Evolutionary conservation across 1,140 invertebrate genomes (phyloP).

Genomic region (Phthorimaea operculella): DNA sequence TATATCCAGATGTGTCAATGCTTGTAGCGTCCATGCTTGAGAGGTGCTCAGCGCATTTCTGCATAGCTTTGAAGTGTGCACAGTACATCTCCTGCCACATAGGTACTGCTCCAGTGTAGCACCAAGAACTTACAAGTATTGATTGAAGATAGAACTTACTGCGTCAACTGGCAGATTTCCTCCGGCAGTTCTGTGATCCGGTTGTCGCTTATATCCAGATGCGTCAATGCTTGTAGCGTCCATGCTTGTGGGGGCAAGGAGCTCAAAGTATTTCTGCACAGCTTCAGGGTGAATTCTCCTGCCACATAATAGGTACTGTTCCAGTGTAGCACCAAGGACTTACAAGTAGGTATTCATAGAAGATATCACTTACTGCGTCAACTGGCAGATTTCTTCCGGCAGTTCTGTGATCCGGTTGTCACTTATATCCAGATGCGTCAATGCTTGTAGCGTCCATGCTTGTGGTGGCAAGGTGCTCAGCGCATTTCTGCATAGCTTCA

Average conservation of each 20-base stretch:
- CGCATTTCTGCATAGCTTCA: slow-evolving; percentile 71
- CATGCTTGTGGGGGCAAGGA: slow-evolving; percentile 69
- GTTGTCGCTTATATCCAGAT: slow-evolving; percentile 78
- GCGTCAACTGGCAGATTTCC: slow-evolving; percentile 71
- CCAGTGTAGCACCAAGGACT: slow-evolving; percentile 31
- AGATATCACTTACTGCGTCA: slow-evolving; percentile 71
- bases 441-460: slow-evolving; percentile 66
- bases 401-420: slow-evolving; percentile 74
- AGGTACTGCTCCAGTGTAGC: slow-evolving; percentile 41
- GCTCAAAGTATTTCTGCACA: slow-evolving; percentile 71
- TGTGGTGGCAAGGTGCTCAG: slow-evolving; percentile 70
- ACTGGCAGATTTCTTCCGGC: slow-evolving; percentile 71
- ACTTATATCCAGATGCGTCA: slow-evolving; percentile 76
- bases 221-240: slow-evolving; percentile 68
- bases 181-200: slow-evolving; percentile 71
- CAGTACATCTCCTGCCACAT: slow-evolving; percentile 58
- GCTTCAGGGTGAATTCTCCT: slow-evolving; percentile 67
- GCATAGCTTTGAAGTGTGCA: slow-evolving; percentile 70
- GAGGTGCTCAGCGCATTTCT: slow-evolving; percentile 68
- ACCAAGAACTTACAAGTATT: slow-evolving; percentile 15
- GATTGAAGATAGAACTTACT: slow-evolving; percentile 65
- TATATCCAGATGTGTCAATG: slow-evolving; percentile 74
- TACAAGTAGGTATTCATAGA: no score
- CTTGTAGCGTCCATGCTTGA: slow-evolving; percentile 69
- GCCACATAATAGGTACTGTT: slow-evolving; percentile 37